phyloP scores from a whole-genome alignment of 2,888 invertebrate species.

The Apamea monoglypha region DNA sequence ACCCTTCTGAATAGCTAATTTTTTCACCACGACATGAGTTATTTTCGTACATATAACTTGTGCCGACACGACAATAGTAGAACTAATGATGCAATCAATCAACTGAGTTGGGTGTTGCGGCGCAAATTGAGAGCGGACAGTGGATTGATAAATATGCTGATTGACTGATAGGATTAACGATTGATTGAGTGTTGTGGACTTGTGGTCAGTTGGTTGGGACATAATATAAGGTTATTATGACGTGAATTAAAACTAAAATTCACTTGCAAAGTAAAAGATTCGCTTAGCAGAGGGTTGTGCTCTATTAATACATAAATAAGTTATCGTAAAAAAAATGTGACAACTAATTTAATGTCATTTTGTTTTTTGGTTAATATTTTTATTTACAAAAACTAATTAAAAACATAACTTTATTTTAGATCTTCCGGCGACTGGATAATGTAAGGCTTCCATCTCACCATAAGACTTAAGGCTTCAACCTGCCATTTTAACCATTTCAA shows the following conservation, averaged over 20 bases:
- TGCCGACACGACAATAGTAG: background rate
- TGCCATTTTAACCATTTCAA: background rate
- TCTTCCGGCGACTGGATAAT: background rate
- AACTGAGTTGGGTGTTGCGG: slow-evolving; percentile 17
- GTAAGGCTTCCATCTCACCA: background rate
- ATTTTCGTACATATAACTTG: background rate
- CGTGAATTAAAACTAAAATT: background rate
- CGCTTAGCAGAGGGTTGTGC: background rate
- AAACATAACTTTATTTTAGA: background rate
- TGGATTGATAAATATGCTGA: slow-evolving; percentile 42
- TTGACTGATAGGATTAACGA: slow-evolving; percentile 37
- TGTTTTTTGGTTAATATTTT: too few relatives aligned
- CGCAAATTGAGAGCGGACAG: slow-evolving; percentile 20
- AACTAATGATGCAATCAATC: slow-evolving; percentile 37
- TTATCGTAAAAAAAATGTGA: too few relatives aligned
- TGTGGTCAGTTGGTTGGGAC: background rate
- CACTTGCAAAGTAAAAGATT: background rate
- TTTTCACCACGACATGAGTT: background rate
- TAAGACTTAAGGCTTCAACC: background rate
- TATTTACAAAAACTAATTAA: background rate
- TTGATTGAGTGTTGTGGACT: slow-evolving; percentile 26
- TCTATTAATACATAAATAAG: background rate
- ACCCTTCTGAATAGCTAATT: background rate
- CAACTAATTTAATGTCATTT: too few relatives aligned
- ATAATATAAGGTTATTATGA: background rate